Percentiles rank a stretch among this genome's conserved stretches.
Conservation (phyloP, 1,140 invertebrate genomes). For the Phenacoccus solenopsis region DNA sequence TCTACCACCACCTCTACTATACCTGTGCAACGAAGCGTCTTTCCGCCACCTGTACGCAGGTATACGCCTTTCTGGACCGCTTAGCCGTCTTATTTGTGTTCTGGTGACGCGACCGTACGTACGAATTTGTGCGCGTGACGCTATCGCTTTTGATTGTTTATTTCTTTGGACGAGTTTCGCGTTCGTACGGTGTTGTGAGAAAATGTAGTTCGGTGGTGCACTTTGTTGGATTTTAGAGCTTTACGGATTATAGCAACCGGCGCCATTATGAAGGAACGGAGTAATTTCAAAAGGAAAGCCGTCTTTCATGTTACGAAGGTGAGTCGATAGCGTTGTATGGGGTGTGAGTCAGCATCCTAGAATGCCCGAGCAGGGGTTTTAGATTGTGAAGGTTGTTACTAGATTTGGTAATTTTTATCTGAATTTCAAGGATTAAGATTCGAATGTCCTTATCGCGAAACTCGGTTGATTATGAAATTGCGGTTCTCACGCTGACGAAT, state of each 20-base stretch:
- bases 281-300: slow-evolving; percentile 7
- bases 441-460: too few species aligned
- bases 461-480: too few species aligned
- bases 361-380: too few species aligned
- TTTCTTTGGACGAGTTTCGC: not conserved
- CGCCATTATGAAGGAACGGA: not conserved
- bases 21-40: slow-evolving; percentile 6
- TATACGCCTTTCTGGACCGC: not conserved
- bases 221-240: not conserved
- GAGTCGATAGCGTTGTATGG: not conserved
- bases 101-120: not conserved
- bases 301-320: slow-evolving; percentile 8
- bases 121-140: not conserved
- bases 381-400: too few species aligned
- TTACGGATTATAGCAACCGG: too few species aligned
- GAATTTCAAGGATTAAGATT: too few species aligned
- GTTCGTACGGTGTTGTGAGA: not conserved
- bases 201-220: slow-evolving; percentile 4
- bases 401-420: too few species aligned
- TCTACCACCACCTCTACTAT: slow-evolving; percentile 7
- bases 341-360: too few species aligned
- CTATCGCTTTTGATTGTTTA: not conserved
- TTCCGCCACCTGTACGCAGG: slow-evolving; percentile 13
- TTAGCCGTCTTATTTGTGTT: too few species aligned
- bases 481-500: too few species aligned